Base-by-base conservation (phyloP, 2,888 invertebrate genomes). In the Cerastis rubricosa region DNA sequence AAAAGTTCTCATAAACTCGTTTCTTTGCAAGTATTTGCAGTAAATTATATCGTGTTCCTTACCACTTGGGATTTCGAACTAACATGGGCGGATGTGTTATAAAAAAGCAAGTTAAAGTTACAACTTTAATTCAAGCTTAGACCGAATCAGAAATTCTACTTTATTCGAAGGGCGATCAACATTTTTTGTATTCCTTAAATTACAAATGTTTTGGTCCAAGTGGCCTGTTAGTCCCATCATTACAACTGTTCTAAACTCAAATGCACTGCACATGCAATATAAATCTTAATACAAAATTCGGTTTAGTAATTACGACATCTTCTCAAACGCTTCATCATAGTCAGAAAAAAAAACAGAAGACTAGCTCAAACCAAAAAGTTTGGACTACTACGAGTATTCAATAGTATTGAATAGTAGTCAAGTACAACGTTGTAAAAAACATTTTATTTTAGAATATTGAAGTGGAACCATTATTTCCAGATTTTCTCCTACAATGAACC, bases 401-500 rank as follows among this genome's bases (percentile, higher is more conserved):
- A n/a, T n/a, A n/a, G n/a, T n/a, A n/a, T n/a, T n/a, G n/a, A n/a
- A n/a, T n/a, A n/a, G n/a, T n/a, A n/a, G n/a, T n/a, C n/a, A n/a
- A n/a, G n/a, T n/a, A n/a, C n/a, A n/a, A n/a, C n/a, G n/a, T n/a
- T n/a, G n/a, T n/a, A n/a, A n/a, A n/a, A n/a, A n/a, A n/a, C n/a
- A n/a, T n/a, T n/a, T n/a, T 14, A 25, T 14, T 25, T 0, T 12
- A n/a, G 7, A 57, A 57, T 14, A 57, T 25, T 25, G 2, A 59
- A 59, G 6, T 59, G 19, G 0, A 29, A 29, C 8, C 19, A 59
- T 59, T 59, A 59, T 19, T 95, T 96, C 8, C 79, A 97, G 97
- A 94, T 97, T 71, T 97, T 93, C 88, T 88, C 89, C 35, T 94
- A 97, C 88, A 89, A 90, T 2, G 96, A 97, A 88, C 87, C 94